Base-by-base conservation (phyloP, 1,140 invertebrate genomes). In the Drosophila suzukii region DNA sequence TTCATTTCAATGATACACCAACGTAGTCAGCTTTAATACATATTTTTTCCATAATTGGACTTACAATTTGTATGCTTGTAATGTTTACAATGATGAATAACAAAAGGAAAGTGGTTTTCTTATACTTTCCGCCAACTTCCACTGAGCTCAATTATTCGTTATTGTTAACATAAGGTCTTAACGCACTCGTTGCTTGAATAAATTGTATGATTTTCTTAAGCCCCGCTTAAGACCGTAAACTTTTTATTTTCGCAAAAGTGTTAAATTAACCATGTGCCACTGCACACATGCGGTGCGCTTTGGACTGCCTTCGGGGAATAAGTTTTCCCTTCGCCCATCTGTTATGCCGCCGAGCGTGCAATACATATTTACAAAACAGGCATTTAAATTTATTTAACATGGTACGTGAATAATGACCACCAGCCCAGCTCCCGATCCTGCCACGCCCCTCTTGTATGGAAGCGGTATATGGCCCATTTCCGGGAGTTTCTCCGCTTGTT, bases 381-480 rank as follows among this genome's bases (percentile, higher is more conserved):
- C 83, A 89, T 86, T 86, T 86, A 89, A 89, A 89, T 86, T 86
- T 86, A 86, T 86, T 86, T 83, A 86, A 86, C 83, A 88, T 82
- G 82, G 83, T 83, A 86, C 83, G 82, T 86, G 82, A 86, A 88
- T 86, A 88, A 86, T 86, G 82, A 86, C 82, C 83, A 81, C 83
- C 75, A 60, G 75, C 60, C 62, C 78, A 65, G 72, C 73, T 76
- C n/a, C 66, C 53, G 47, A n/a, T 30, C 17, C 38, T 65, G 66
- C 72, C 80, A 76, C 79, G 78, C 78, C 68, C 60, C 57, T 65
- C 65, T 53, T 41, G 66, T 75, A 85, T 57, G 75, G 61, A 60
- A 56, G 15, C 50, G 36, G 36, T 66, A 39, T 75, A 75, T 75
- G 71, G 60, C 74, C 56, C 68, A 67, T 78, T 72, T 63, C 68